Base-by-base conservation (phyloP, 2,113 vertebrate genomes). In the Lepidothrix coronata region DNA sequence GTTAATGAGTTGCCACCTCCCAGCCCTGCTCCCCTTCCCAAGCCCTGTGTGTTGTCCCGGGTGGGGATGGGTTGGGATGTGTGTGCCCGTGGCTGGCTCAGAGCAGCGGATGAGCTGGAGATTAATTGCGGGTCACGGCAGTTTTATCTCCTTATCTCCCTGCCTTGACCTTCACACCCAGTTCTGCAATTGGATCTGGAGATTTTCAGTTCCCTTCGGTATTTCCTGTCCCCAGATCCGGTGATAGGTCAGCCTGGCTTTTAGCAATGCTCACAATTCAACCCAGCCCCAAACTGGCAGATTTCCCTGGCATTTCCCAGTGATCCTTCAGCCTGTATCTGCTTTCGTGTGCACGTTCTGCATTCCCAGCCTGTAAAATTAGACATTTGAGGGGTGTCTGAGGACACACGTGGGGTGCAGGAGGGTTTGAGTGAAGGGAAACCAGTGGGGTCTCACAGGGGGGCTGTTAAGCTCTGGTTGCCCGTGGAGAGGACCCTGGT, bases 151-250 rank as follows among this genome's bases (percentile, higher is more conserved):
- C 86, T 95, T 55, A 11, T 80, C 83, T 39, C 75, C 76, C 79
- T 48, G 89, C 92, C 92, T 74, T 63, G 91, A 91, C 89, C 96
- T 96, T 93, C 80, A 28, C 39, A n/a, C 88, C 71, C 7, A 4
- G 4, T 62, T 59, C 35, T 90, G 88, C 87, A 62, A 25, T 43
- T 5, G 25, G 91, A 21, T 30, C 89, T 33, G 79, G 41, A 37
- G 90, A 8, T 73, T 67, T 94, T 77, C 4, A 68, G 72, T 48
- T 68, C 9, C 28, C 55, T 12, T 33, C 48, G 24, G 78, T 43
- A 35, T 95, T 93, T 95, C 92, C 95, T 90, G 92, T 83, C 19
- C 88, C 75, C 79, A 41, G 75, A 43, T 28, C 24, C 43, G 12
- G 51, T 9, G 46, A 22, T 4, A 30, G 88, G 41, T 33, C 85